Evolutionary conservation across 2,113 vertebrate genomes (phyloP).

Genomic region (Verasper variegatus): DNA sequence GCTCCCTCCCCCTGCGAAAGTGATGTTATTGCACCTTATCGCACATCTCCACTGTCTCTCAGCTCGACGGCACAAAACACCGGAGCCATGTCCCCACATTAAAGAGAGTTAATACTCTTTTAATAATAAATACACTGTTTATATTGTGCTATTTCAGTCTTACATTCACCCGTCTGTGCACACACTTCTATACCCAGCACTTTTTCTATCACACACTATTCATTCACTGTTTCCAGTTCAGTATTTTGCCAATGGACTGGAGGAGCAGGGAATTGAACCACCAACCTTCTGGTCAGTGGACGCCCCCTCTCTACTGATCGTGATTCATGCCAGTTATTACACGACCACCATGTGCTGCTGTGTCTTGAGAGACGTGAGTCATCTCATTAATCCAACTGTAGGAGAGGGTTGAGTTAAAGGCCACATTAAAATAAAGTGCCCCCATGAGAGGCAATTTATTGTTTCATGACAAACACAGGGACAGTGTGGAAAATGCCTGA

Average conservation of each 20-base stretch:
- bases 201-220: too few relatives aligned
- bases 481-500: conserved; percentile 8
- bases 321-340: conserved; percentile 24
- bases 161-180: too few relatives aligned
- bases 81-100: background rate
- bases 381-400: conserved; percentile 9
- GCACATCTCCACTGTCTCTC: conserved; percentile 15
- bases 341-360: background rate
- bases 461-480: conserved; percentile 30
- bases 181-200: too few relatives aligned
- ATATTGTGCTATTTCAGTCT: too few relatives aligned
- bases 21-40: conserved; percentile 29
- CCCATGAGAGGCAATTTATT: background rate
- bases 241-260: too few relatives aligned
- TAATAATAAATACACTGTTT: too few relatives aligned
- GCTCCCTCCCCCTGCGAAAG: conserved; percentile 25
- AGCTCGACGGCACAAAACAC: background rate
- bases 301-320: too few relatives aligned
- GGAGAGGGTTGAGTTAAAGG: conserved; percentile 20
- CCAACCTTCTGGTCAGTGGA: too few relatives aligned
- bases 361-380: conserved; percentile 11
- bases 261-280: too few relatives aligned
- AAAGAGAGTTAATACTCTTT: background rate
- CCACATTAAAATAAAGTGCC: conserved; percentile 35
- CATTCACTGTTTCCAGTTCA: too few relatives aligned